These are phyloP conservation scores for Pseudoatta argentina DNA, from an alignment of 1,140 invertebrate genomes.

Conservation along the genomic window DNA sequence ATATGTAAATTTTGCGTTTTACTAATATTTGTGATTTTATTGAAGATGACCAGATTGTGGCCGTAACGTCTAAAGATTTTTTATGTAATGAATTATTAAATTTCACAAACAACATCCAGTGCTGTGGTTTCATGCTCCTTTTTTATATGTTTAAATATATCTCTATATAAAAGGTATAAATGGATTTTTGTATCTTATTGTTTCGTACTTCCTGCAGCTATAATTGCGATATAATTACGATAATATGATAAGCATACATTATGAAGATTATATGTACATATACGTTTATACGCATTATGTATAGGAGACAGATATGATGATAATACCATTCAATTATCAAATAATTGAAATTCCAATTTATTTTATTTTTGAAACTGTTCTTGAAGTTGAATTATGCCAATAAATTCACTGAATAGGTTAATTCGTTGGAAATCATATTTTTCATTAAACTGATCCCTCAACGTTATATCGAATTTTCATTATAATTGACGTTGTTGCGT, in stretches of 20 bases:
- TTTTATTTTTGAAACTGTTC: constrained; percentile 32
- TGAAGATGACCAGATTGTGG: too few species aligned
- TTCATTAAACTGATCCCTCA: constrained; percentile 14
- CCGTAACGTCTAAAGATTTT: too few species aligned
- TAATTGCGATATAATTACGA: constrained; percentile 16
- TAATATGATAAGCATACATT: background rate
- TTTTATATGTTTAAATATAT: background rate
- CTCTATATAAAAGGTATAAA: background rate
- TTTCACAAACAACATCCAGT: too few species aligned
- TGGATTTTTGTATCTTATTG: constrained; percentile 1
- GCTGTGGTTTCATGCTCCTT: too few species aligned
- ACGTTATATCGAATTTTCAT: constrained; percentile 42
- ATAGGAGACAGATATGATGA: background rate
- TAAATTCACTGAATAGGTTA: constrained; percentile 9
- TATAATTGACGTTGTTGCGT: constrained; percentile 8
- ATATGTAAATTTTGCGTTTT: too few species aligned
- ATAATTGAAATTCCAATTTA: constrained; percentile 41
- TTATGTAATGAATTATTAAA: too few species aligned
- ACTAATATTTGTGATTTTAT: too few species aligned
- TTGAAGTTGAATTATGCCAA: constrained; percentile 39
- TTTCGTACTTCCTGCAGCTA: background rate
- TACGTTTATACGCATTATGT: background rate
- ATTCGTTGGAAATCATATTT: constrained; percentile 29
- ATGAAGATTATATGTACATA: background rate
- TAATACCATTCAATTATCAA: constrained; percentile 35